Conservation (phyloP, 2,113 vertebrate species). For the Mohoua ochrocephala region DNA sequence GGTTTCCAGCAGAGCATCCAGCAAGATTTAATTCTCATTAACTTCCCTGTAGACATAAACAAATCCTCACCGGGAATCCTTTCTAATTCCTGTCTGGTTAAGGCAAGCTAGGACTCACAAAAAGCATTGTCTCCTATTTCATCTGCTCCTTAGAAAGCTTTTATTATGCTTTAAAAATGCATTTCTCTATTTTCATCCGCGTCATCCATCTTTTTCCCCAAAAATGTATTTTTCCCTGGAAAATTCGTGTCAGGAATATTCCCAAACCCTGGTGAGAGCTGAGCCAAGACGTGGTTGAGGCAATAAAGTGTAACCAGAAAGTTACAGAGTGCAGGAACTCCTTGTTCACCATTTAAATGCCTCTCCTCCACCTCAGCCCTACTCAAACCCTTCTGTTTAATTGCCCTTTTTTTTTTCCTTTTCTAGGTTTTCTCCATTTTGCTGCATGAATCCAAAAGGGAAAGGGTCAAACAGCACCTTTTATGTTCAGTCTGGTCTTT, state of each 20-base stretch:
- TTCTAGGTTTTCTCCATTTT: not conserved
- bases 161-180: accelerated
- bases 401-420: not conserved
- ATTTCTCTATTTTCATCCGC: not conserved
- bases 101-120: not conserved
- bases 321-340: not conserved
- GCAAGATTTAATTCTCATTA: not conserved
- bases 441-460: not conserved
- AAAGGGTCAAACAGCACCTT: not conserved
- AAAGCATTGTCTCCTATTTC: not conserved
- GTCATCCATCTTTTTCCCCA: not conserved
- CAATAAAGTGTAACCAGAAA: not conserved
- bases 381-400: not conserved
- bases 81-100: not conserved
- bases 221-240: not conserved
- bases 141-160: not conserved
- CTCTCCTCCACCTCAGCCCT: not conserved
- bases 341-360: not conserved
- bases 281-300: not conserved
- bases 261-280: not conserved
- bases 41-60: not conserved
- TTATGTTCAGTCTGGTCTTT: accelerated
- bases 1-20: not conserved
- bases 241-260: not conserved
- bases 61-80: not conserved